Conservation (phyloP, 2,888 invertebrate species). For the Nymphalis urticae region DNA sequence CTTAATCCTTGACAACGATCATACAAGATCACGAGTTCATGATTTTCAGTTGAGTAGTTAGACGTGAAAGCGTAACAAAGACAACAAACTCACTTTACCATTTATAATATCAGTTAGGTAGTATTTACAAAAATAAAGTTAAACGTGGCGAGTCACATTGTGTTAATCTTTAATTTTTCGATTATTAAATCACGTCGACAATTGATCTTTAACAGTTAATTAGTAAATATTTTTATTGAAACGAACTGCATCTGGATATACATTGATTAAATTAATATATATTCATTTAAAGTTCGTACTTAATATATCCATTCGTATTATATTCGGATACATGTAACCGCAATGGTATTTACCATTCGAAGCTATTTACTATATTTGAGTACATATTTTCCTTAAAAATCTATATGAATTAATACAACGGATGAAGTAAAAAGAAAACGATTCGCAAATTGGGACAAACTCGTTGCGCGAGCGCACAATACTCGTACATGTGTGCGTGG, state of each 20-base stretch:
- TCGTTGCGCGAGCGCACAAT: constrained; percentile 49
- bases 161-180: no score
- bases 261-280: no score
- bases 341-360: neutral
- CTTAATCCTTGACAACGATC: no score
- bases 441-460: constrained; percentile 52
- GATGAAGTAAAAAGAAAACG: constrained; percentile 41
- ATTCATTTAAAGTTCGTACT: neutral
- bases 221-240: no score
- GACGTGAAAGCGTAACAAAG: no score
- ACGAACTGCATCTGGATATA: no score
- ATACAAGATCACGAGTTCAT: no score
- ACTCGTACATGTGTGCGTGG: constrained; percentile 49
- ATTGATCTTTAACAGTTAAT: no score
- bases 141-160: constrained; percentile 1
- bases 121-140: neutral
- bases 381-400: constrained; percentile 14
- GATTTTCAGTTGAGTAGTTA: no score
- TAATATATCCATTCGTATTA: neutral
- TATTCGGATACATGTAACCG: neutral
- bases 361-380: neutral
- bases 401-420: constrained; percentile 24
- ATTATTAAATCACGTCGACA: no score
- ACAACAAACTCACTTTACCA: no score
- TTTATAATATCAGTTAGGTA: no score